These are phyloP conservation scores for Sebastes cheni DNA, from an alignment of 2,797 vertebrate genomes.

Conservation along the genomic window DNA sequence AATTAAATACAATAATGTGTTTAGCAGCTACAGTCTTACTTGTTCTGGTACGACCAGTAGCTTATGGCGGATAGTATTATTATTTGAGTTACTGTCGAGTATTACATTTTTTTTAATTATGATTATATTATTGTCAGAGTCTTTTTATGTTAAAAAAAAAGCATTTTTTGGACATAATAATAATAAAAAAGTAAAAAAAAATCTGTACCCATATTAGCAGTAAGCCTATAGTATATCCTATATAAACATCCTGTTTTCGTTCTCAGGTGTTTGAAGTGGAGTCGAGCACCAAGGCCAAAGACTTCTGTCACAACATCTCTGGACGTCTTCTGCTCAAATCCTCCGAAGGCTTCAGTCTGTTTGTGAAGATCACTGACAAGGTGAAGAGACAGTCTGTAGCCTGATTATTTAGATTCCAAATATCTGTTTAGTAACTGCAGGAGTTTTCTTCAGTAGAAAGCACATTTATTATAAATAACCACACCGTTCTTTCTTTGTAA, in stretches of 20 bases:
- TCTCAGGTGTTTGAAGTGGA: conserved; percentile 96
- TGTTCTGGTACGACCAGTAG: not conserved
- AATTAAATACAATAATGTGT: not conserved
- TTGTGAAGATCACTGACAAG: conserved; percentile 99
- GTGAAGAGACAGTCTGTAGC: conserved; percentile 67
- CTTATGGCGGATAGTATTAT: not conserved
- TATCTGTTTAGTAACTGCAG: not conserved
- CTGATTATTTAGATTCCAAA: not conserved
- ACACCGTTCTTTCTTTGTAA: not conserved
- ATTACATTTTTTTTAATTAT: not conserved
- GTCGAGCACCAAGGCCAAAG: conserved; percentile 98
- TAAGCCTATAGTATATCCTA: not conserved
- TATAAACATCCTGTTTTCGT: not conserved
- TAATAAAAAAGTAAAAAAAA: not conserved
- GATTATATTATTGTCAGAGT: not conserved
- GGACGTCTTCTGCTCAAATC: conserved; percentile 90
- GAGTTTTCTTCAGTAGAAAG: not conserved
- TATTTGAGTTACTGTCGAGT: not conserved
- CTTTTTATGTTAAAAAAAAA: not conserved
- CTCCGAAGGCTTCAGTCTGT: conserved; percentile 95
- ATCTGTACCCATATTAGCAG: not conserved
- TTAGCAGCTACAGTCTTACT: not conserved
- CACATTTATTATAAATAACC: not conserved
- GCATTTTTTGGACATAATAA: not conserved
- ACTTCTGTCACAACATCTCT: conserved; percentile 96